Evolutionary conservation across 2,888 invertebrate species (phyloP).

Genomic region (Acronicta psi): DNA sequence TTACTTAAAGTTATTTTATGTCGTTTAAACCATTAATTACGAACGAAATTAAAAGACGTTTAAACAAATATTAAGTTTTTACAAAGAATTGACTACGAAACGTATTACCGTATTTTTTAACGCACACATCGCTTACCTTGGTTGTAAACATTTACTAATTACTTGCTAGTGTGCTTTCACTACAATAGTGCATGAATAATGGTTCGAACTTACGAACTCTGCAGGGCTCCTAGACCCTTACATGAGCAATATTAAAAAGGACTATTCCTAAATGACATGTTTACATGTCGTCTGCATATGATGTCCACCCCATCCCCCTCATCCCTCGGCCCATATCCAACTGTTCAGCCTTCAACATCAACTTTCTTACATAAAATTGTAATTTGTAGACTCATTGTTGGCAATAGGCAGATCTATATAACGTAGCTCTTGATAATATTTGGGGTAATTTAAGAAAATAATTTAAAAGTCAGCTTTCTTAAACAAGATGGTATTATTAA

Average conservation of each 20-base stretch:
- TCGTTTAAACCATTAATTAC: too few relatives aligned
- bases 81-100: too few relatives aligned
- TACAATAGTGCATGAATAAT: background rate
- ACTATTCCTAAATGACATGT: slow-evolving; percentile 20
- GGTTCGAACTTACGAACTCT: background rate
- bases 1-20: too few relatives aligned
- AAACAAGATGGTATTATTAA: too few relatives aligned
- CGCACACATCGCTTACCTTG: background rate
- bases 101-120: too few relatives aligned
- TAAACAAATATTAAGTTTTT: too few relatives aligned
- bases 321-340: background rate
- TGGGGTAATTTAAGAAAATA: too few relatives aligned
- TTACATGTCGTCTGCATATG: slow-evolving; percentile 27
- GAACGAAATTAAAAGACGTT: too few relatives aligned
- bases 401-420: background rate
- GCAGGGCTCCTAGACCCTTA: slow-evolving; percentile 7
- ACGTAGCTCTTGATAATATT: too few relatives aligned
- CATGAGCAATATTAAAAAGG: slow-evolving; percentile 22
- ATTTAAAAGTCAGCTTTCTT: too few relatives aligned
- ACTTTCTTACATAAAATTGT: slow-evolving; percentile 3
- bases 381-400: background rate
- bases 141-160: background rate
- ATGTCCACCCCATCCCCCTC: background rate
- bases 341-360: background rate
- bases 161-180: background rate